A percentile compares a stretch with the other conserved stretches of the same genome.
phyloP scores from a whole-genome alignment of 2,113 vertebrate species.

The Poeciliopsis turrubarensis region DNA sequence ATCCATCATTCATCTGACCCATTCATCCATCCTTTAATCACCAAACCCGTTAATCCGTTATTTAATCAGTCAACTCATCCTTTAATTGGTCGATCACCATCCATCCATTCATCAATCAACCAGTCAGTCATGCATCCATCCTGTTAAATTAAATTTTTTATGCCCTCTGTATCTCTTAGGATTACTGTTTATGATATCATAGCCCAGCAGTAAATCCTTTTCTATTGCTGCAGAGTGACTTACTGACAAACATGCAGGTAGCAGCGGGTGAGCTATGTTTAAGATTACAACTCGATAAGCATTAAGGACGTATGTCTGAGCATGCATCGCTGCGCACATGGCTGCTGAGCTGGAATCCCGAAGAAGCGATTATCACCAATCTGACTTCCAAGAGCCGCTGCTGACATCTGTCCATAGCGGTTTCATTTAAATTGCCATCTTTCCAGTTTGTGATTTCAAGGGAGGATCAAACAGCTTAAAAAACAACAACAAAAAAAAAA shows the following conservation, averaged over 20 bases:
- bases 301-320: slow-evolving; percentile 39
- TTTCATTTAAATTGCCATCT: slow-evolving; percentile 29
- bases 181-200: slow-evolving; percentile 20
- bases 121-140: not conserved
- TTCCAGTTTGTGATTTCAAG: slow-evolving; percentile 40
- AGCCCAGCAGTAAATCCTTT: slow-evolving; percentile 33
- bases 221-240: slow-evolving; percentile 17
- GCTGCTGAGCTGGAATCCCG: slow-evolving; percentile 39
- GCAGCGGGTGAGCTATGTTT: slow-evolving; percentile 3
- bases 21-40: not conserved
- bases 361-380: slow-evolving; percentile 59
- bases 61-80: not conserved
- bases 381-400: slow-evolving; percentile 53
- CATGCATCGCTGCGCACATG: slow-evolving; percentile 27
- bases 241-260: slow-evolving; percentile 20
- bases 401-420: slow-evolving; percentile 62
- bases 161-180: slow-evolving; percentile 27
- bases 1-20: not conserved
- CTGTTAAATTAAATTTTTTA: slow-evolving; percentile 62
- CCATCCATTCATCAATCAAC: not conserved
- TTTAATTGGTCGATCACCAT: not conserved
- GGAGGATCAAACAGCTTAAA: slow-evolving; percentile 54
- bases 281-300: slow-evolving; percentile 55
- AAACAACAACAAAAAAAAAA: slow-evolving; percentile 17
- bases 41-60: not conserved